Base-by-base conservation (phyloP, 30 jellyfish, hydroid and myxozoan species). In the Cassiopea andromeda region DNA sequence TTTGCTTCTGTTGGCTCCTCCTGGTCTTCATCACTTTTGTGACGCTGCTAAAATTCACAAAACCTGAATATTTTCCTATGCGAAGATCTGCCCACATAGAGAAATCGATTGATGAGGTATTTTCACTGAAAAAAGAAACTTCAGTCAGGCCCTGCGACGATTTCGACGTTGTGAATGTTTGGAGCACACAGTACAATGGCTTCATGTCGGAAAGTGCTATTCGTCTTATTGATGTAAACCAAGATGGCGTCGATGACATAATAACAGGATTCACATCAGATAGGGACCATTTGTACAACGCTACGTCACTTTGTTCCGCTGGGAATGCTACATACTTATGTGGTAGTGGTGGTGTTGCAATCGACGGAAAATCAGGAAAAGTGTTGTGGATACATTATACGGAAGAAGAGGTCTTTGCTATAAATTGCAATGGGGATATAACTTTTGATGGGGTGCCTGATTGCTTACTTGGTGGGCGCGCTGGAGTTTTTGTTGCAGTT, bases 351-450 rank as follows among this genome's bases (percentile, higher is more conserved):
- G 94, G 85, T 17, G 46, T 90, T 7, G 97, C 98, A 1, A 60
- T 83, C 6, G 97, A 94, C 67, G 98, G 98, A 14, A 77, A 66
- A 49, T 85, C 97, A 2, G 98, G 98, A 18, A 81, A 76, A 14
- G 93, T 81, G 68, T 82, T 94, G 43, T 94, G 98, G 98, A 76
- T 66, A 66, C 92, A 90, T 72, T 82, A 72, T 60, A 73, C 97
- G 3, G 64, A 48, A 46, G 94, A 90, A 58, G 95, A 81, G 43
- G 92, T 94, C 7, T 90, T 50, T 87, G 97, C 96, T 1, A 69
- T 94, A 69, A 94, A 94, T 73, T 94, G 98, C 78, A 94, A 94
- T 81, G 98, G 94, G 0, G 98, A 94, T 77, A 18, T 94, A 48
- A 82, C 83, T 57, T 59, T 27, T 14, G 98, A 94, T 46, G 98